These are phyloP conservation scores for Cavia porcellus DNA, from an alignment of 2,113 vertebrate genomes.

Conservation along the genomic window DNA sequence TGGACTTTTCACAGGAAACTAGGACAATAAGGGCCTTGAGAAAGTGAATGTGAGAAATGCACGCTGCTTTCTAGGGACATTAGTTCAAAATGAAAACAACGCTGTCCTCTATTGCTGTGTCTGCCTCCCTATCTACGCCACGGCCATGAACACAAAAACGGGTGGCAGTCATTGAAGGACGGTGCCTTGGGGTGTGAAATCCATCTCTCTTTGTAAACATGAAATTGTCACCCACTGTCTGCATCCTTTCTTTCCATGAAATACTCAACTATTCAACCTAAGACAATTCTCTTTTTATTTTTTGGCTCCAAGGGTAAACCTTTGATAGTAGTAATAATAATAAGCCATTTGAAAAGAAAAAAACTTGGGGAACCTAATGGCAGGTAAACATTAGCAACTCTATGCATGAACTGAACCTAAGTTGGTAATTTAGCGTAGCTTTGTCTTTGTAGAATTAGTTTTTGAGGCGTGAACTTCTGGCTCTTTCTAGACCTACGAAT, in stretches of 20 bases:
- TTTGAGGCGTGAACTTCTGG: not conserved
- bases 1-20: constrained; percentile 88
- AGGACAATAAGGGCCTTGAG: constrained; percentile 89
- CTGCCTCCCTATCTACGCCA: constrained; percentile 82
- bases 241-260: not conserved
- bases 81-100: constrained; percentile 87
- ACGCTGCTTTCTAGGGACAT: constrained; percentile 84
- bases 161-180: constrained; percentile 65
- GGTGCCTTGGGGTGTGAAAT: constrained; percentile 37
- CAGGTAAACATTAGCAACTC: not conserved
- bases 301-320: not conserved
- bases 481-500: not conserved
- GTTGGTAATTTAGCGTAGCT: not conserved
- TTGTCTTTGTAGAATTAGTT: not conserved
- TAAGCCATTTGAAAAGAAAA: constrained; percentile 13
- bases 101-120: constrained; percentile 85
- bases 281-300: not conserved
- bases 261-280: not conserved
- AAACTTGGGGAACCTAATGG: not conserved
- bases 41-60: constrained; percentile 89
- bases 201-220: constrained; percentile 57
- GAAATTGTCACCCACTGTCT: constrained; percentile 53
- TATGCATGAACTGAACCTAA: not conserved
- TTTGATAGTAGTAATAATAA: not conserved
- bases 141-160: constrained; percentile 78